Evolutionary conservation across 2,113 vertebrate species (phyloP).

Genomic region (Hiodon alosoides): DNA sequence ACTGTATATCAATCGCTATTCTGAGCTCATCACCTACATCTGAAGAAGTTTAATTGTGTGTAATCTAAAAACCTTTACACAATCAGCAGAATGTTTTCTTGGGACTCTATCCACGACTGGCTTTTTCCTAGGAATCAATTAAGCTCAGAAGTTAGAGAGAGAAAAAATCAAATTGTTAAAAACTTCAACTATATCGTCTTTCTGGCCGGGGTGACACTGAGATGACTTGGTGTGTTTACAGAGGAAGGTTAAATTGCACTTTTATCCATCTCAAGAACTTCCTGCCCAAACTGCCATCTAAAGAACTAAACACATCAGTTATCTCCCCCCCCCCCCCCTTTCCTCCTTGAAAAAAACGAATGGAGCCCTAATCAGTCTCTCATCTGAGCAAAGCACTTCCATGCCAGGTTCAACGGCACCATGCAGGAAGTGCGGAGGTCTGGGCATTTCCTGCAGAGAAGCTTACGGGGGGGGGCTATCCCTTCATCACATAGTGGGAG

Average conservation of each 20-base stretch:
- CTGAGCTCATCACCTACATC: no score
- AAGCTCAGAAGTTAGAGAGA: neutral
- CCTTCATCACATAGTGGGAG: neutral
- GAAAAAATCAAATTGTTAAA: neutral
- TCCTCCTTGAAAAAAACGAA: slow-evolving; percentile 8
- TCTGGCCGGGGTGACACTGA: neutral
- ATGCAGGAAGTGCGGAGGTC: slow-evolving; percentile 42
- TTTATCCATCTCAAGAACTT: slow-evolving; percentile 35
- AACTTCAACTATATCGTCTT: neutral
- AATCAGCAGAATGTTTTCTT: neutral
- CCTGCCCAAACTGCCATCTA: slow-evolving; percentile 28
- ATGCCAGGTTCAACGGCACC: slow-evolving; percentile 37
- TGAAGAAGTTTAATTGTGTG: no score
- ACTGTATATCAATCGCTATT: no score
- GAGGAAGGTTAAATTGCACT: slow-evolving; percentile 26
- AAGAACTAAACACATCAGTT: slow-evolving; percentile 26
- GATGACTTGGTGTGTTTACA: slow-evolving; percentile 25
- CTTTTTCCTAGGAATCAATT: neutral
- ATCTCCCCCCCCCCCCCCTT: slow-evolving; percentile 34
- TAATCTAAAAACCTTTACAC: no score
- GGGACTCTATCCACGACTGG: neutral
- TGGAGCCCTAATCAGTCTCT: slow-evolving; percentile 30
- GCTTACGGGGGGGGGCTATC: slow-evolving; percentile 5
- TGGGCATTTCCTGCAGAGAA: slow-evolving; percentile 36
- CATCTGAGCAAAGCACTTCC: slow-evolving; percentile 34